Evolutionary conservation across 35 echinoderm and acorn worm species (phyloP).

Genomic region (Apostichopus californicus): DNA sequence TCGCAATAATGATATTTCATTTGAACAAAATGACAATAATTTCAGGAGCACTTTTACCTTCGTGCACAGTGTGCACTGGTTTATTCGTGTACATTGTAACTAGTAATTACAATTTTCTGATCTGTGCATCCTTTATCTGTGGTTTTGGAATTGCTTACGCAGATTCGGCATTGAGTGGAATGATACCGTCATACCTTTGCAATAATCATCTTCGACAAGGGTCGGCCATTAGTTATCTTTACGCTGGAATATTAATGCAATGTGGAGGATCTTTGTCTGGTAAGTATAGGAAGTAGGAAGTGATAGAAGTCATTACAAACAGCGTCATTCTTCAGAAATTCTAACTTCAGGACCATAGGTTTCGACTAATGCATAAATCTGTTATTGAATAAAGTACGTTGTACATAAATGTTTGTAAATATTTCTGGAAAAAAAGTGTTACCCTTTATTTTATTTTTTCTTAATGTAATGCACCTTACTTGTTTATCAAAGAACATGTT

Average conservation of each 20-base stretch:
- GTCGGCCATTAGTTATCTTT: slow-evolving; percentile 15
- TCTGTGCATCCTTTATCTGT: slow-evolving; percentile 8
- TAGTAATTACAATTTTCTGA: not conserved
- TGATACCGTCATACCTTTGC: not conserved
- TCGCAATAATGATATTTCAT: slow-evolving; percentile 32
- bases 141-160: slow-evolving; percentile 25
- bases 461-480: too few species aligned
- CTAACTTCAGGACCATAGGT: too few species aligned
- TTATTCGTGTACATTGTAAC: slow-evolving; percentile 1
- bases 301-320: too few species aligned
- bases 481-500: too few species aligned
- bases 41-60: not conserved
- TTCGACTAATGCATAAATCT: too few species aligned
- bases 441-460: too few species aligned
- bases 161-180: slow-evolving; percentile 35
- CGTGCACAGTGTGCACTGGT: not conserved
- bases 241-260: slow-evolving; percentile 36
- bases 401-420: too few species aligned
- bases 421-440: too few species aligned
- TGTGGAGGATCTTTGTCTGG: slow-evolving; percentile 1
- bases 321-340: too few species aligned
- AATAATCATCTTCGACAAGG: not conserved
- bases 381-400: too few species aligned
- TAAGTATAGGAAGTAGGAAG: not conserved
- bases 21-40: slow-evolving; percentile 18